A percentile compares a stretch with the other conserved stretches of the same genome.
phyloP scores from a whole-genome alignment of 2,888 invertebrate genomes.

The Plemyria rubiginata region DNA sequence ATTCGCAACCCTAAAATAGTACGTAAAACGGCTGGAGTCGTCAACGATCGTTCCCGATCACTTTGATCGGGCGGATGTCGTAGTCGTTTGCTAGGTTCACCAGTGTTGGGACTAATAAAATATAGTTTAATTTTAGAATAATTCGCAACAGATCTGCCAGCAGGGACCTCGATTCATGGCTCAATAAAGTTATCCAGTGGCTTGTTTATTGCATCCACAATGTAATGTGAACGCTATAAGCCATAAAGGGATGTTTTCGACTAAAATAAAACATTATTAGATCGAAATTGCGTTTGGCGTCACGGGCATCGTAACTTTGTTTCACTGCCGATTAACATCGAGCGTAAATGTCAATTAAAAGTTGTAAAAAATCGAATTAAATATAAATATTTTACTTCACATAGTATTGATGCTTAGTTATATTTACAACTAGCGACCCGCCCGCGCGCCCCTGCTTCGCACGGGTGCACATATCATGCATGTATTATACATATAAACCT shows the following conservation, averaged over 20 bases:
- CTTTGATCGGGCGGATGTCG: constrained; percentile 80
- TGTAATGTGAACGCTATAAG: constrained; percentile 50
- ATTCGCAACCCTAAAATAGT: constrained; percentile 37
- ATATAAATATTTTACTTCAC: too few relatives aligned
- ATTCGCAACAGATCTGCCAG: constrained; percentile 63
- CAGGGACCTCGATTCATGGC: constrained; percentile 58
- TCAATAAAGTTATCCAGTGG: constrained; percentile 59
- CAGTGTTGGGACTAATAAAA: constrained; percentile 63
- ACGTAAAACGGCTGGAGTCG: constrained; percentile 60
- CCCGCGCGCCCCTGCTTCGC: too few relatives aligned
- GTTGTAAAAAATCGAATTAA: constrained; percentile 1
- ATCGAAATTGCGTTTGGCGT: constrained; percentile 36
- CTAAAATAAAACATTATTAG: constrained; percentile 49
- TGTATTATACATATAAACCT: too few relatives aligned
- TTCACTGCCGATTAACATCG: constrained; percentile 21
- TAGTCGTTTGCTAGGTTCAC: constrained; percentile 65
- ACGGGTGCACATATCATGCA: too few relatives aligned
- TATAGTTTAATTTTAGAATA: constrained; percentile 74
- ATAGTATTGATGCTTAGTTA: too few relatives aligned
- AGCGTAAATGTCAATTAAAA: constrained; percentile 19
- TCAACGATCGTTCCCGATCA: constrained; percentile 67
- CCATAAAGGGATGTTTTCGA: constrained; percentile 44
- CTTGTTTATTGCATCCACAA: constrained; percentile 61
- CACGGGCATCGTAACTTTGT: constrained; percentile 38
- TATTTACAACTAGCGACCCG: too few relatives aligned